Conservation (phyloP, 1,140 invertebrate species). For the Psix sp. region DNA sequence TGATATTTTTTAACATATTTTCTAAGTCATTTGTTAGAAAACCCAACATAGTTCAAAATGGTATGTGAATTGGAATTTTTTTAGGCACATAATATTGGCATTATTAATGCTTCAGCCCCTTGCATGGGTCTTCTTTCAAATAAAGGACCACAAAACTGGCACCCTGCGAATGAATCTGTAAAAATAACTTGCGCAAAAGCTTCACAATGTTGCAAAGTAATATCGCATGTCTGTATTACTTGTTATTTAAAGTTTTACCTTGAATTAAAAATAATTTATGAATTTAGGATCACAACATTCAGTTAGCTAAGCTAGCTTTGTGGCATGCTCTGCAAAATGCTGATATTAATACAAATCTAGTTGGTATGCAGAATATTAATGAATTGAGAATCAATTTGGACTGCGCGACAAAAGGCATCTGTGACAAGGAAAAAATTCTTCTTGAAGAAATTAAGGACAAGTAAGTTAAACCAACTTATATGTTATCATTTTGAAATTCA, state of each 20-base stretch:
- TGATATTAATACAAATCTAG: slow-evolving; percentile 80
- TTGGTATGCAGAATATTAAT: slow-evolving; percentile 82
- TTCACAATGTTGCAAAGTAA: slow-evolving; percentile 81
- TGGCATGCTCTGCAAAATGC: slow-evolving; percentile 80
- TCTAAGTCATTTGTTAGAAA: too few relatives aligned
- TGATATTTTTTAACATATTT: too few relatives aligned
- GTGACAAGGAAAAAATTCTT: slow-evolving; percentile 79
- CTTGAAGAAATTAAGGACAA: slow-evolving; percentile 80
- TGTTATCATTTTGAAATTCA: too few relatives aligned
- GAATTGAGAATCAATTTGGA: slow-evolving; percentile 81
- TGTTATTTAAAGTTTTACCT: too few relatives aligned
- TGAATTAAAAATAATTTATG: slow-evolving; percentile 4
- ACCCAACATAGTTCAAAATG: too few relatives aligned
- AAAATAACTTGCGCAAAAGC: slow-evolving; percentile 82
- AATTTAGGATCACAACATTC: slow-evolving; percentile 80
- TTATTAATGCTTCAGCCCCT: slow-evolving; percentile 89
- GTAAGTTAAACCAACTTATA: slow-evolving; percentile 80
- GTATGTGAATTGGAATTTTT: too few relatives aligned
- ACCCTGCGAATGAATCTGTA: slow-evolving; percentile 84
- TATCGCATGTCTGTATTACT: background rate
- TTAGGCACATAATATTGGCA: slow-evolving; percentile 84
- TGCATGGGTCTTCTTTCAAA: slow-evolving; percentile 90
- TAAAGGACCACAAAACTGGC: slow-evolving; percentile 87
- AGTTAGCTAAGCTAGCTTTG: slow-evolving; percentile 84
- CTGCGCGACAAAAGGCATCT: slow-evolving; percentile 79